Percentiles rank a stretch among this genome's conserved stretches.
phyloP scores from a whole-genome alignment of 2,888 invertebrate genomes.

The Dichetophora obliterata region DNA sequence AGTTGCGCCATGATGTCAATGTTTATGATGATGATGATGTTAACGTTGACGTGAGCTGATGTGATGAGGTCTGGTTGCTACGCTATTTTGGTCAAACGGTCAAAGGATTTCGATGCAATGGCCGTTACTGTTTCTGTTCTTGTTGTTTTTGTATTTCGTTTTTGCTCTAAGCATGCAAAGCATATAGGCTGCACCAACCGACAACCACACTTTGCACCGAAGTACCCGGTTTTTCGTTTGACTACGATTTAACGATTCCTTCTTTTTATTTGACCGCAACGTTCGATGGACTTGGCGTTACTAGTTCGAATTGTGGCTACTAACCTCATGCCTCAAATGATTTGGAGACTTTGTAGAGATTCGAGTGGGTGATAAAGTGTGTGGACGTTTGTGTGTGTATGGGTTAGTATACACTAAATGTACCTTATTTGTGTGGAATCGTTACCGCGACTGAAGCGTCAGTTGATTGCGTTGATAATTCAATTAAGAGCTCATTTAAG shows the following conservation, averaged over 20 bases:
- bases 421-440: constrained; percentile 4
- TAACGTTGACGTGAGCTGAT: not conserved
- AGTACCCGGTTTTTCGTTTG: not conserved
- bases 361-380: constrained; percentile 36
- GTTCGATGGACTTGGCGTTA: constrained; percentile 23
- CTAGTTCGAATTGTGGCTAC: constrained; percentile 11
- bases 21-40: not conserved
- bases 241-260: not conserved
- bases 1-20: not conserved
- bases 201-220: not conserved
- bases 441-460: constrained; percentile 17
- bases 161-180: not conserved
- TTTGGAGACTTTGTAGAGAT: constrained; percentile 48
- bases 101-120: not conserved
- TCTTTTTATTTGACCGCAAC: constrained; percentile 16
- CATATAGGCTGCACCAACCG: constrained; percentile 7
- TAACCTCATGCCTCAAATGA: not conserved
- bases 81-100: too few species aligned
- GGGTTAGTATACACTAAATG: not conserved
- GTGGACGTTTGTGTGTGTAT: not conserved
- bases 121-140: constrained; percentile 24
- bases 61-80: not conserved
- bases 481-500: constrained; percentile 30
- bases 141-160: constrained; percentile 10
- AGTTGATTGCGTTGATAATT: constrained; percentile 47